Base-by-base conservation (phyloP, 2,113 vertebrate genomes). In the Nycticryphes semicollaris region DNA sequence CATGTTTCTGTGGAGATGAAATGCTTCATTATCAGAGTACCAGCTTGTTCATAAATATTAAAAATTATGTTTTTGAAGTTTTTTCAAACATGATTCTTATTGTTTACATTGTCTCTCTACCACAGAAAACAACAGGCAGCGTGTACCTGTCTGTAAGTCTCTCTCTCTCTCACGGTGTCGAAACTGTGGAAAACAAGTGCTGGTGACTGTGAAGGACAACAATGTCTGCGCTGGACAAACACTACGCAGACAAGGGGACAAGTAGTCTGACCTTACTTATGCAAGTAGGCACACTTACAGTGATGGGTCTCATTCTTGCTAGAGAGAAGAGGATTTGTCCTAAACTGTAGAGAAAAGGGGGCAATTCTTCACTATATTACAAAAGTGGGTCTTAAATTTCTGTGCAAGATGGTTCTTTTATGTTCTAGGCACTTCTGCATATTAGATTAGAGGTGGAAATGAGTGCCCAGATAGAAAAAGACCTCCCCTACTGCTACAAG, bases 21-120 rank as follows among this genome's bases (percentile, higher is more conserved):
- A 96, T 94, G 85, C 83, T 97, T 97, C 93, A 95, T 96, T 97
- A 96, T 92, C 67, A 94, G 91, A 94, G 78, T 64, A 97, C 53
- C 50, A 91, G 83, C 64, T 47, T 96, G 75, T 90, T 95, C 95
- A 97, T 97, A 96, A 97, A 97, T 97, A 97, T 96, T 94, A 93
- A 97, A 97, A 97, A 74, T 84, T 54, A 87, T 7, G 45, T 33
- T 45, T 96, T 82, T 96, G 85, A 94, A 89, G 73, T 81, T 96
- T 96, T 81, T 82, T 56, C 93, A 69, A 39, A 86, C 53, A 51
- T 69, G 47, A 67, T 92, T 94, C 54, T 87, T 73, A 69, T 54
- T 89, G 64, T 84, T 94, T 94, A 94, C 63, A 66, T 66, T 94
- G 79, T 70, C 67, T 94, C 60, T 72, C 53, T 63, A 51, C 28